Evolutionary conservation across 2,113 vertebrate genomes (phyloP), one percentile per base, ranked within the genome.

Genomic region (human): DNA sequence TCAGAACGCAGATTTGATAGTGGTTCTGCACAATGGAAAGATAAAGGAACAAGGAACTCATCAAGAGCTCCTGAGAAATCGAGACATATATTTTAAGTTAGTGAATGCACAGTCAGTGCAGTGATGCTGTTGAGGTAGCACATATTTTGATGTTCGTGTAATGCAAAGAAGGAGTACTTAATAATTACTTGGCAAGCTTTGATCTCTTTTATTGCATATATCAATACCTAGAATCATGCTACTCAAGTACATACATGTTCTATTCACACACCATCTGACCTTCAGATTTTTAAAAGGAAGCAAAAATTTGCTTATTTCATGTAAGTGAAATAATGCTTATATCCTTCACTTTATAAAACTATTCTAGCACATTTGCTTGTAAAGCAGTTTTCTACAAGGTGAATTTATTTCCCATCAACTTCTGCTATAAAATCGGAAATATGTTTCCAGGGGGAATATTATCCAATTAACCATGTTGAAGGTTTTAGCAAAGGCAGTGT

Each of bases 71-170:
- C 97, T 97, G 83, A 96, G 97, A 97, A 98, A 98, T 75, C 92
- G 80, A 84, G 98, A 98, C 73, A 78, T 97, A 66, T 99, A 98
- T 98, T 99, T 98, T 98, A 98, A 98, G 96, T 98, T 98, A 98
- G 98, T 98, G 97, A 98, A 98, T 94, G 98, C 98, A 97, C 97
- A 98, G 95, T 97, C 97, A 81, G 86, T 98, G 92, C 97, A 93
- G 88, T 98, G 98, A 98, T 83, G 86, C 72, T 82, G 17, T 43
- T 72, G 12, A 89, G 73, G 79, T 96, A 92, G 93, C 89, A 78
- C 11, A 35, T 64, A 20, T 50, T 91, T 89, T 93, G 82, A 93
- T 87, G 96, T 98, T 92, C 96, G 30, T 97, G 83, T 97, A 96
- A 98, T 57, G 84, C 2, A 40, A 43, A 89, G 57, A 61, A 93